A percentile compares a stretch with the other conserved stretches of the same genome.
Conservation (phyloP, 2,113 vertebrate genomes). For the Circaetus gallicus region DNA sequence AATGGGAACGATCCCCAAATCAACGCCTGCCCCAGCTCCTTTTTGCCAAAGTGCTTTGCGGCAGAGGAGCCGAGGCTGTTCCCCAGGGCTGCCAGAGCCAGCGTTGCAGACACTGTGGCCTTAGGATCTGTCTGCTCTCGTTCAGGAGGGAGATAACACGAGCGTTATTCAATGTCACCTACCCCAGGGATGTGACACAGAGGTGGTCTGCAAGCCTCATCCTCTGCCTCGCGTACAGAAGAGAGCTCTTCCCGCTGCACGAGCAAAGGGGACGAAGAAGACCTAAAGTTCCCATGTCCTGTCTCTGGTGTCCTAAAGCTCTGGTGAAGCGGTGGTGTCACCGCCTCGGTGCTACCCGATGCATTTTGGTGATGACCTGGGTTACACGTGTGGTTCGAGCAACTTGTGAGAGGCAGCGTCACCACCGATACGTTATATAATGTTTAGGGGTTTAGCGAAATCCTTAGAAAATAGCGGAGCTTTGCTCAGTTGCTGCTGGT, state of each 20-base stretch:
- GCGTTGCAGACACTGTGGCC: neutral
- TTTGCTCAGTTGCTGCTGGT: neutral
- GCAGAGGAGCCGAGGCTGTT: neutral
- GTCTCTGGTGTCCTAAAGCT: neutral
- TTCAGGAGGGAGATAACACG: neutral
- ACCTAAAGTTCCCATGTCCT: neutral
- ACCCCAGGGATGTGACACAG: neutral
- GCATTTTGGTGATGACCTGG: neutral
- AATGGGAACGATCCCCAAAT: neutral
- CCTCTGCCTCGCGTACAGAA: accelerated
- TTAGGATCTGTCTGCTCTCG: neutral
- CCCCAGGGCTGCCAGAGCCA: neutral
- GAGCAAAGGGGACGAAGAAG: neutral
- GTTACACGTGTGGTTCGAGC: neutral
- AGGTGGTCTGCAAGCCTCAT: neutral
- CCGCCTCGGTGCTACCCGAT: accelerated
- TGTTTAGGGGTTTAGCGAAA: neutral
- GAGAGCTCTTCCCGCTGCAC: neutral
- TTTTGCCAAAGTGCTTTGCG: neutral
- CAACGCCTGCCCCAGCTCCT: neutral
- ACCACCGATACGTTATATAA: neutral
- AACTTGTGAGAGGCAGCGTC: neutral
- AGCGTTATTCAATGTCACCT: neutral
- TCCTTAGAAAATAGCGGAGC: neutral
- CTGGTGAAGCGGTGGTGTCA: neutral